These are phyloP conservation scores for Baronia brevicornis DNA, from an alignment of 2,888 invertebrate genomes.

Conservation along the genomic window DNA sequence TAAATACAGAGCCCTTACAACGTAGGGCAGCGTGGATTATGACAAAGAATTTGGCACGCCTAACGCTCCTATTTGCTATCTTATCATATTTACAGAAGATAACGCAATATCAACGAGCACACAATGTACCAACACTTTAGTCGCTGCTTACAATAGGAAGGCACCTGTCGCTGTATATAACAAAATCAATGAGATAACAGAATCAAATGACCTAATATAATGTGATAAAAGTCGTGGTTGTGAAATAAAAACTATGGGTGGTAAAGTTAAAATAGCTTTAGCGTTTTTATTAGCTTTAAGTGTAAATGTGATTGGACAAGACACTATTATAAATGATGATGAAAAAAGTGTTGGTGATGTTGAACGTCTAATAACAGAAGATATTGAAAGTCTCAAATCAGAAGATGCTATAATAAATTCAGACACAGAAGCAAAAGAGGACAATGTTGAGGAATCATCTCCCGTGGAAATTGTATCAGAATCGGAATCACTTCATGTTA, in stretches of 20 bases:
- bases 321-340: constrained; percentile 36
- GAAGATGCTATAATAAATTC: constrained; percentile 12
- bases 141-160: constrained; percentile 47
- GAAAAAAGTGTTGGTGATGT: constrained; percentile 34
- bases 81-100: constrained; percentile 65
- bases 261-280: constrained; percentile 47
- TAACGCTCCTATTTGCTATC: constrained; percentile 69
- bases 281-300: constrained; percentile 46
- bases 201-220: constrained; percentile 34
- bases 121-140: constrained; percentile 51
- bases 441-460: constrained; percentile 27
- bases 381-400: constrained; percentile 20
- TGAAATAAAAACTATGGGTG: constrained; percentile 53
- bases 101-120: constrained; percentile 61
- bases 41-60: constrained; percentile 75
- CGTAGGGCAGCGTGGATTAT: constrained; percentile 49
- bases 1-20: constrained; percentile 25
- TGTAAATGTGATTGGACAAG: constrained; percentile 56
- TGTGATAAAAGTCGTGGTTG: constrained; percentile 41
- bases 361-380: constrained; percentile 22
- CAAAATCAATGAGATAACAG: constrained; percentile 37
- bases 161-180: constrained; percentile 51
- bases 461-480: constrained; percentile 43
- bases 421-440: constrained; percentile 13
- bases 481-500: constrained; percentile 36